Conservation (phyloP, 64 coral and sea anemone genomes). For the Trachythela sp. region DNA sequence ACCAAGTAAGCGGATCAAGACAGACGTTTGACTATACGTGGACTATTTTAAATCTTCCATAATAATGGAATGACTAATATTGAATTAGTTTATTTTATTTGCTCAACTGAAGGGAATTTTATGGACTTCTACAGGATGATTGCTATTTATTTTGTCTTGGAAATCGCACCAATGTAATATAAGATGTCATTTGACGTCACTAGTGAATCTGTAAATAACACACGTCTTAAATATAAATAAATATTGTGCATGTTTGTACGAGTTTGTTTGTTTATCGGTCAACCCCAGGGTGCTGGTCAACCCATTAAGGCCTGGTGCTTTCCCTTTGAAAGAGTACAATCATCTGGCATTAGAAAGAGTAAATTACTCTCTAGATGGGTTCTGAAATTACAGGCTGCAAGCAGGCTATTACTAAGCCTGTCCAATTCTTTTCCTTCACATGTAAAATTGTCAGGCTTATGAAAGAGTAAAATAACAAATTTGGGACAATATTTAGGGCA, state of each 20-base stretch:
- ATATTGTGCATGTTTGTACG: not conserved
- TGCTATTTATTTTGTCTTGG: not conserved
- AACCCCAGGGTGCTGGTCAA: too few relatives aligned
- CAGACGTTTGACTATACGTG: not conserved
- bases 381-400: too few relatives aligned
- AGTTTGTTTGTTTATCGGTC: too few relatives aligned
- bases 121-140: not conserved
- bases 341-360: too few relatives aligned
- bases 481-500: too few relatives aligned
- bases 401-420: too few relatives aligned
- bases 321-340: too few relatives aligned
- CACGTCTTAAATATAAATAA: not conserved
- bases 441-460: too few relatives aligned
- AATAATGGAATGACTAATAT: not conserved
- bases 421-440: too few relatives aligned
- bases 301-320: too few relatives aligned
- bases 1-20: constrained; percentile 6
- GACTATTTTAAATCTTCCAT: not conserved
- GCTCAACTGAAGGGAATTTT: not conserved
- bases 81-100: not conserved
- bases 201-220: not conserved
- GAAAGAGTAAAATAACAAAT: too few relatives aligned
- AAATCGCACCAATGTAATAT: not conserved
- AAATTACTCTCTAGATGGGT: too few relatives aligned
- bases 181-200: not conserved